Conservation (phyloP, 2,113 vertebrate genomes). For the Mixornis gularis region DNA sequence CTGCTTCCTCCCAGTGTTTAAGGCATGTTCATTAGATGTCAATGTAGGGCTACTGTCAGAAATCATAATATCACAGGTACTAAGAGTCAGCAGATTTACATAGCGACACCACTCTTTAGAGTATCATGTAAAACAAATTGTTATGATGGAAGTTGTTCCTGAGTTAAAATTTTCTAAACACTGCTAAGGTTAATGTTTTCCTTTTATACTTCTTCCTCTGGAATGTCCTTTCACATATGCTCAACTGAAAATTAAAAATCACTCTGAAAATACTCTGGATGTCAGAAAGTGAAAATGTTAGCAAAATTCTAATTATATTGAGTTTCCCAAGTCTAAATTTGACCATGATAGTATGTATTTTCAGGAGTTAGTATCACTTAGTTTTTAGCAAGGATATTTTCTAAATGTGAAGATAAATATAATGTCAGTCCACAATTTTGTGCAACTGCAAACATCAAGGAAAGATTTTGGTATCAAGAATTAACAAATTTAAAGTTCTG, state of each 20-base stretch:
- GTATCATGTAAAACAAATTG: neutral
- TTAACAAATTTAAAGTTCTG: neutral
- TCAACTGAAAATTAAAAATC: neutral
- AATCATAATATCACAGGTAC: neutral
- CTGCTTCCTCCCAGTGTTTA: slow-evolving; percentile 10
- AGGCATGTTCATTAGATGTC: slow-evolving; percentile 54
- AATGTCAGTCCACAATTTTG: neutral
- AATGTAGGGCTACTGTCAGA: slow-evolving; percentile 1
- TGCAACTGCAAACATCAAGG: neutral
- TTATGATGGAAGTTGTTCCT: slow-evolving; percentile 46
- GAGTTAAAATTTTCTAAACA: slow-evolving; percentile 50
- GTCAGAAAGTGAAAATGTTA: neutral
- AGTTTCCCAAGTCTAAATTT: neutral
- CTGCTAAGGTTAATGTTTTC: neutral
- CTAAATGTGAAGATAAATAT: neutral
- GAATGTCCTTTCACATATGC: neutral
- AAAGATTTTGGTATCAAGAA: neutral
- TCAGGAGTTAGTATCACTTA: neutral
- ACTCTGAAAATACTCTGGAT: neutral
- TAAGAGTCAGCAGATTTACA: slow-evolving; percentile 19
- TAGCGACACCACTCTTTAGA: neutral
- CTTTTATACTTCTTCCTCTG: neutral
- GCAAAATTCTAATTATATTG: neutral
- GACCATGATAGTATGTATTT: neutral
- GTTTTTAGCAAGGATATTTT: neutral